phyloP scores from a whole-genome alignment of 2,797 vertebrate species.

The Heliangelus exortis region DNA sequence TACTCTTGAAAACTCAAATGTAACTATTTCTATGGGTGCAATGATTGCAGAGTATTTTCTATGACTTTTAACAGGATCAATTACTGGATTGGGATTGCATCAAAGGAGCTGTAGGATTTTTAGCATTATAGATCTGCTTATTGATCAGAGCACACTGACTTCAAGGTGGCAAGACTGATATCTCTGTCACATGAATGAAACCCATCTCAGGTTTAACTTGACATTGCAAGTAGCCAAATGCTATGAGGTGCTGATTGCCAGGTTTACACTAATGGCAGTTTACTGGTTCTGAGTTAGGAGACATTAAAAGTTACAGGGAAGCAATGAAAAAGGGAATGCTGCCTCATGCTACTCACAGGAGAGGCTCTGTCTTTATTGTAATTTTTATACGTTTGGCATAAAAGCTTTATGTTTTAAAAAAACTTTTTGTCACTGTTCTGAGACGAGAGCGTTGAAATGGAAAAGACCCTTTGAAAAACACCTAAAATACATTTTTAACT shows the following conservation, averaged over 20 bases:
- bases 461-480: not conserved
- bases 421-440: not conserved
- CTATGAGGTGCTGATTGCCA: not conserved
- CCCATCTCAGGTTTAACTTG: not conserved
- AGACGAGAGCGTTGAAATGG: not conserved
- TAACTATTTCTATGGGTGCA: not conserved
- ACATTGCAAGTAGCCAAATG: not conserved
- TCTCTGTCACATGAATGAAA: not conserved
- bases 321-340: not conserved
- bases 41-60: not conserved
- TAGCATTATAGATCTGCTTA: not conserved
- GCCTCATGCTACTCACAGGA: not conserved
- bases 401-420: not conserved
- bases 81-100: not conserved
- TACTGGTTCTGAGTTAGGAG: not conserved
- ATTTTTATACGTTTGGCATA: not conserved
- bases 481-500: not conserved
- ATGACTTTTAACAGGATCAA: not conserved
- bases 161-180: not conserved
- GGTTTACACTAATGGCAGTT: not conserved
- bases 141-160: not conserved
- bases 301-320: not conserved
- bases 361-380: not conserved
- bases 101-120: not conserved
- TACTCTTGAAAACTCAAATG: not conserved